Evolutionary conservation across 2,888 invertebrate genomes (phyloP).

Genomic region (Plusia festucae): DNA sequence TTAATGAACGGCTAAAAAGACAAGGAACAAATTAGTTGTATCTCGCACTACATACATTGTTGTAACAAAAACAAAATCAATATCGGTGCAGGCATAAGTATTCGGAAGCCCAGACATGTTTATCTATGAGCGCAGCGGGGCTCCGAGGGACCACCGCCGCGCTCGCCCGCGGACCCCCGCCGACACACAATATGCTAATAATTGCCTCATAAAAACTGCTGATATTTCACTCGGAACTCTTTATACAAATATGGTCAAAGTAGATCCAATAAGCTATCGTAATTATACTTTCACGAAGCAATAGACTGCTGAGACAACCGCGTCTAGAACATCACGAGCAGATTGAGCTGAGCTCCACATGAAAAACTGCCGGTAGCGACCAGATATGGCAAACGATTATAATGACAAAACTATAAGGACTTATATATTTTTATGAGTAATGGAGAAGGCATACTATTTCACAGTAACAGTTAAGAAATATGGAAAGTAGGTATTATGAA

Average conservation of each 20-base stretch:
- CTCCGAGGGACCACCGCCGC: slow-evolving; percentile 46
- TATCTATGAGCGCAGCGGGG: slow-evolving; percentile 73
- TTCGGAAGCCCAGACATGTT: slow-evolving; percentile 70
- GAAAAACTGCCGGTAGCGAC: not conserved
- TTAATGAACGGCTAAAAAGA: slow-evolving; percentile 20
- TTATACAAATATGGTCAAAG: slow-evolving; percentile 58
- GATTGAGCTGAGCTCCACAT: slow-evolving; percentile 2
- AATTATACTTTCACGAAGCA: slow-evolving; percentile 36
- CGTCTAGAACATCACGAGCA: not conserved
- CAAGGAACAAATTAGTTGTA: slow-evolving; percentile 52
- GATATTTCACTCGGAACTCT: slow-evolving; percentile 63
- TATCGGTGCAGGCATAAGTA: slow-evolving; percentile 56
- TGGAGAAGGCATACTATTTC: not conserved
- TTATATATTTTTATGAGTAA: too few species aligned
- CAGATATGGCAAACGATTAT: not conserved
- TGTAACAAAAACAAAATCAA: slow-evolving; percentile 61
- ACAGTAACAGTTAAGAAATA: not conserved
- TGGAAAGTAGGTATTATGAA: too few species aligned
- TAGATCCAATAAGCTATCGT: slow-evolving; percentile 50
- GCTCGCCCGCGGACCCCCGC: slow-evolving; percentile 61
- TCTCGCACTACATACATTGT: slow-evolving; percentile 46
- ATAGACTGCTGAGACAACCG: slow-evolving; percentile 14
- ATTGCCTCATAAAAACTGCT: slow-evolving; percentile 65
- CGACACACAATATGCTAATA: slow-evolving; percentile 75
- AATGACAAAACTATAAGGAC: not conserved